These are phyloP conservation scores for Spicauda simplicius DNA, from an alignment of 2,888 invertebrate genomes.

Conservation along the genomic window DNA sequence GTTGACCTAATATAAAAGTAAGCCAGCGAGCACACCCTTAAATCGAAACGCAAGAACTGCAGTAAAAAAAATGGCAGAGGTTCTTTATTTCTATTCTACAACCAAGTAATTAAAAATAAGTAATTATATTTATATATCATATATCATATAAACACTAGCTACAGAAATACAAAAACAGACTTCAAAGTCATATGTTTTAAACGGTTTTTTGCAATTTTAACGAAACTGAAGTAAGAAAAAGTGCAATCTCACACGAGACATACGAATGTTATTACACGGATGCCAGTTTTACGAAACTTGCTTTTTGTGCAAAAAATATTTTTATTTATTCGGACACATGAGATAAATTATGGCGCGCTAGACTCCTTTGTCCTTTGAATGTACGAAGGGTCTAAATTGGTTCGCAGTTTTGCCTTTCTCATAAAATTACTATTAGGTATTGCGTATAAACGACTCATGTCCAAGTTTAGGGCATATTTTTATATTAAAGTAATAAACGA, in stretches of 20 bases:
- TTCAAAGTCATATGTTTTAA: background rate
- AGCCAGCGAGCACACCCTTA: no score
- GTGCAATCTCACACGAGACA: background rate
- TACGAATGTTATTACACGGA: background rate
- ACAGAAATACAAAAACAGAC: background rate
- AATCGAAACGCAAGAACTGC: no score
- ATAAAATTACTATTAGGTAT: background rate
- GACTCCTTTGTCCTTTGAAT: background rate
- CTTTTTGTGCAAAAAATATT: conserved; percentile 3
- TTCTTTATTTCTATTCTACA: no score
- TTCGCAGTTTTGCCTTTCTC: background rate
- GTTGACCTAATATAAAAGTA: no score
- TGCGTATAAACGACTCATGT: no score
- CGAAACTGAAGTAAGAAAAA: background rate
- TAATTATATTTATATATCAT: no score
- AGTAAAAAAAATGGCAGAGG: no score
- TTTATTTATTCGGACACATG: background rate
- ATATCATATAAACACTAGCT: no score
- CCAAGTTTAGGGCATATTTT: no score
- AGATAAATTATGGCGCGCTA: background rate
- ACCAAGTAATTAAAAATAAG: no score
- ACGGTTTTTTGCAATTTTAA: background rate
- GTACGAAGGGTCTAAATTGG: background rate
- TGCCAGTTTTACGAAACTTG: background rate
- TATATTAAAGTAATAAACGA: no score